Evolutionary conservation across 1,140 invertebrate genomes (phyloP).

Genomic region (Euwallacea similis): DNA sequence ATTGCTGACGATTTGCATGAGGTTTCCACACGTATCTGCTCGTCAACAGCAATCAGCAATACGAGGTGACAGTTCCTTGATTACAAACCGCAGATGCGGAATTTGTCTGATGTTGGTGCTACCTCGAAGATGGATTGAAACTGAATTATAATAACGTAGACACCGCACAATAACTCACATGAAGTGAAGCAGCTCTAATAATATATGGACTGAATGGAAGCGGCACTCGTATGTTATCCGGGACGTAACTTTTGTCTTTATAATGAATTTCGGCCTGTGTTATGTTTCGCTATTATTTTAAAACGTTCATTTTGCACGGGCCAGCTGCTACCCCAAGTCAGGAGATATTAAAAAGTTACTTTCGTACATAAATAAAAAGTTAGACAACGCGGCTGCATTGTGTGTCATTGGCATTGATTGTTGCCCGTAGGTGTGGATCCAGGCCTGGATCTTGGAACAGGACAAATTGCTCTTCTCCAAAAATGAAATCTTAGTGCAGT

Average conservation of each 20-base stretch:
- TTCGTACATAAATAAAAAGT: constrained; percentile 35
- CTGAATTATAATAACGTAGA: background rate
- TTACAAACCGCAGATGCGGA: constrained; percentile 14
- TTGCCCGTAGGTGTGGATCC: constrained; percentile 5
- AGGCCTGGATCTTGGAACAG: constrained; percentile 21
- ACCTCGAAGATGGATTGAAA: background rate
- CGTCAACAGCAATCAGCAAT: constrained; percentile 11
- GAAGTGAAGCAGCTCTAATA: constrained; percentile 3
- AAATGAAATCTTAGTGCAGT: background rate
- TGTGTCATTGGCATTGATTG: constrained; percentile 11
- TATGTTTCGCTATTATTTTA: constrained; percentile 35
- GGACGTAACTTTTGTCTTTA: constrained; percentile 26
- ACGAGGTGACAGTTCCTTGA: constrained; percentile 19
- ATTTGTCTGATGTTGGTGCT: background rate
- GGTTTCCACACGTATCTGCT: constrained; percentile 7
- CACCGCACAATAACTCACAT: background rate
- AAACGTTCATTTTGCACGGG: constrained; percentile 33
- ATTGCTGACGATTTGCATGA: constrained; percentile 10
- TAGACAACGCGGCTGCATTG: constrained; percentile 17
- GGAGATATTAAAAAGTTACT: constrained; percentile 38
- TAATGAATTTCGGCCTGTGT: constrained; percentile 34
- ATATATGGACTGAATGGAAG: constrained; percentile 19
- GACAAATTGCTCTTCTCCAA: constrained; percentile 29
- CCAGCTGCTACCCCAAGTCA: constrained; percentile 32
- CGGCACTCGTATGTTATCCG: constrained; percentile 12